Conservation (phyloP, 2,888 invertebrate species). For the Lithosia quadra region DNA sequence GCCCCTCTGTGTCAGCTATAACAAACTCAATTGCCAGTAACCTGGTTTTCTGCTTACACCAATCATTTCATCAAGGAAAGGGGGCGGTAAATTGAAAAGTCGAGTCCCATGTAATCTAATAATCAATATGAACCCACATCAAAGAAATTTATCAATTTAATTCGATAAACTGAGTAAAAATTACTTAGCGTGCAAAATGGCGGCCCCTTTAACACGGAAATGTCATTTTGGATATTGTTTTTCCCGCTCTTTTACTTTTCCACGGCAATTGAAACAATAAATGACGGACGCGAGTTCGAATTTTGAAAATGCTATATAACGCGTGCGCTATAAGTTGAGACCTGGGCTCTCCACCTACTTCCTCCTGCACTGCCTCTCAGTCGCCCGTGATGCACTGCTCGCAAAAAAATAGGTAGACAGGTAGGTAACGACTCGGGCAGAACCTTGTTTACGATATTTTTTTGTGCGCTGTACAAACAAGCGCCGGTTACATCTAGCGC, state of each 20-base stretch:
- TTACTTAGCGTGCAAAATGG: slow-evolving; percentile 77
- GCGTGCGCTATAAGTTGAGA: no score
- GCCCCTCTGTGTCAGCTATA: slow-evolving; percentile 24
- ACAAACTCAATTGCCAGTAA: slow-evolving; percentile 49
- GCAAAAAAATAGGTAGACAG: no score
- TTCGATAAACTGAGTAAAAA: slow-evolving; percentile 74
- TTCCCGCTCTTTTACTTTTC: slow-evolving; percentile 39
- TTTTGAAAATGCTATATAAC: no score
- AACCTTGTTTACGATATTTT: no score
- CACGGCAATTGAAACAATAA: slow-evolving; percentile 23
- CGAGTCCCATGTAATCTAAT: slow-evolving; percentile 80
- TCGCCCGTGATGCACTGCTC: no score
- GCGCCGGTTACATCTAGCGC: no score
- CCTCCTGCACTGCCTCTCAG: no score
- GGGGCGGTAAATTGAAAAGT: slow-evolving; percentile 81
- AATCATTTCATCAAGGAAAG: slow-evolving; percentile 67
- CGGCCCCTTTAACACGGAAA: slow-evolving; percentile 71
- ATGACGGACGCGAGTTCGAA: background rate
- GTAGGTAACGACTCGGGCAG: no score
- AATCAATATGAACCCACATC: slow-evolving; percentile 76
- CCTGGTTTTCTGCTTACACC: slow-evolving; percentile 63
- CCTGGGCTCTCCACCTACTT: no score
- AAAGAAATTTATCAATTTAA: slow-evolving; percentile 77
- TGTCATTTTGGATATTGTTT: slow-evolving; percentile 69
- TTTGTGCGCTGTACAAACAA: no score